These are phyloP conservation scores for Elephas maximus DNA, from an alignment of 2,113 vertebrate species.

Conservation along the genomic window DNA sequence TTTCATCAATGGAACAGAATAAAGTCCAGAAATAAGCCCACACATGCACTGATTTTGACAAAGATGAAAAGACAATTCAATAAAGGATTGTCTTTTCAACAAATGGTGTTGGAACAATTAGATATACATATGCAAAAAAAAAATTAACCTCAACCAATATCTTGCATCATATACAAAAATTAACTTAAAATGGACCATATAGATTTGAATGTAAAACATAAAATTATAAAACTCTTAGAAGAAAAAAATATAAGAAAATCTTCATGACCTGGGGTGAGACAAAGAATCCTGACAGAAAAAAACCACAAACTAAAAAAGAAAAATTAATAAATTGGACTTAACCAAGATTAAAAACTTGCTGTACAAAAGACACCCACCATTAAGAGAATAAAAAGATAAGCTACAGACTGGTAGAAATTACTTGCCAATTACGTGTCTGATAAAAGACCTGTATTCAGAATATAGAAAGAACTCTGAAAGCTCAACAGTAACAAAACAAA, in stretches of 20 bases:
- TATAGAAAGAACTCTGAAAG: neutral
- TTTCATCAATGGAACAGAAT: neutral
- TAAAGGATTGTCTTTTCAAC: neutral
- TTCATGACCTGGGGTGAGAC: neutral
- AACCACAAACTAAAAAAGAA: neutral
- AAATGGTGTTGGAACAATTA: neutral
- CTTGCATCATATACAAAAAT: neutral
- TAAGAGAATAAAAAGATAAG: neutral
- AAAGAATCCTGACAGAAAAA: neutral
- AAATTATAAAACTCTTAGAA: neutral
- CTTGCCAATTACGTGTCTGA: too few relatives aligned
- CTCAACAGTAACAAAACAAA: neutral
- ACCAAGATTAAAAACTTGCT: neutral
- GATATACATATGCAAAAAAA: neutral
- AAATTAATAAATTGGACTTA: neutral
- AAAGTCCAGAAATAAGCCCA: neutral
- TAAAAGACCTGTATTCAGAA: neutral
- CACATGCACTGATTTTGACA: conserved; percentile 2
- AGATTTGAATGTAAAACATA: too few relatives aligned
- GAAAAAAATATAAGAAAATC: neutral
- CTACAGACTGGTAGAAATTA: too few relatives aligned
- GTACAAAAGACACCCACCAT: neutral
- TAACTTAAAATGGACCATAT: neutral
- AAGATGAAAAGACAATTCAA: neutral
- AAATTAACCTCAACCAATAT: neutral